Evolutionary conservation across 2,113 vertebrate genomes (phyloP), one percentile per base, ranked within the genome.

Genomic region (Vanacampus margaritifer): DNA sequence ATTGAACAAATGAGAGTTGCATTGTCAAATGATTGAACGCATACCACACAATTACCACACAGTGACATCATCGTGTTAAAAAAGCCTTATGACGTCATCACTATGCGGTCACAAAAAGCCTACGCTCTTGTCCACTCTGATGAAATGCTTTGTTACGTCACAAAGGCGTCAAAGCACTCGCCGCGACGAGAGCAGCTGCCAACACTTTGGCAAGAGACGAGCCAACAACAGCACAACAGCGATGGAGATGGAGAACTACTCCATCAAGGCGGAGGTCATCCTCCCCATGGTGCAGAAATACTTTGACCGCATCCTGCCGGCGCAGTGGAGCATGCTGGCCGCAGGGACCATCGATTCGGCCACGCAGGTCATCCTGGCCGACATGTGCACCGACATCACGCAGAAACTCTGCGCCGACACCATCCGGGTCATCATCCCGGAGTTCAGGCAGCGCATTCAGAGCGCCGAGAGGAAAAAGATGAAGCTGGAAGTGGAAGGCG

Each of bases 391-490:
- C 11, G 60, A 62, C n/a, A 62, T 62, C 39, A 62, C 39, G n/a
- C 60, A 62, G 60, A 62, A 62, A 41, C 60, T 62, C 23, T 62
- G 60, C 39, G 60, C 60, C n/a, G 60, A 62, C 60, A 62, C 60
- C 39, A 62, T 62, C 5, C 60, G 60, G 9, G 37, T 62, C 21
- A 62, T 62, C 39, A 62, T 62, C 60, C 60, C 60, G 2, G 60
- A 62, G 60, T 62, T 62, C 4, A 62, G 43, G 23, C 37, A 62
- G 23, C 60, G 12, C 13, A 62, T 62, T 24, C 37, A 43, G 23
- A 62, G n/a, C 3, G 60, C 36, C 32, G 39, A 16, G 2, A 41
- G 16, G 37, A 41, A 41, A 26, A 43, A 21, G 26, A 62, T 43
- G 39, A 43, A 26, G 60, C 60, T 62, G 2, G 24, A 43, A 24